These are phyloP conservation scores for Aotus griseimembra DNA, from an alignment of 2,797 vertebrate species.

Conservation along the genomic window DNA sequence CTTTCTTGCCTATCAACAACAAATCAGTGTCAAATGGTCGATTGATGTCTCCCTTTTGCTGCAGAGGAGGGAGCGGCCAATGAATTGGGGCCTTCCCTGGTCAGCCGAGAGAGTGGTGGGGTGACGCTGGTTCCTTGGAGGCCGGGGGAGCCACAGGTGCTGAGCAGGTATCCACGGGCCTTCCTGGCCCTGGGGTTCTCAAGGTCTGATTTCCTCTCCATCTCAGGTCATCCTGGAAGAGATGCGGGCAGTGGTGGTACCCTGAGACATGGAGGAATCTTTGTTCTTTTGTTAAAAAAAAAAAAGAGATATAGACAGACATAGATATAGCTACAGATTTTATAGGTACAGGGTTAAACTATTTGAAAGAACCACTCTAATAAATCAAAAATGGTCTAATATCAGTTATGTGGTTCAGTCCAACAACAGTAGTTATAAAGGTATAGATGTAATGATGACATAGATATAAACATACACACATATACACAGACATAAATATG, in stretches of 20 bases:
- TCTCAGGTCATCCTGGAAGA: background rate
- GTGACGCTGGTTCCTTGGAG: background rate
- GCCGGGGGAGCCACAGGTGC: background rate
- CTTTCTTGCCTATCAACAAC: background rate
- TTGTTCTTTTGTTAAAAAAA: background rate
- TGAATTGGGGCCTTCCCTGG: background rate
- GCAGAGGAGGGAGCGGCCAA: accelerated
- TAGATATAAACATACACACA: background rate
- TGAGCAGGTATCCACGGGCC: accelerated
- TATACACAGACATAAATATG: background rate
- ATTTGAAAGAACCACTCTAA: background rate
- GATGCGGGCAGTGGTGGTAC: too few species aligned
- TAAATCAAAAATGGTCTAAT: background rate
- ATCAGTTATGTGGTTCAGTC: background rate
- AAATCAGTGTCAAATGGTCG: background rate
- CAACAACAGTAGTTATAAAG: background rate
- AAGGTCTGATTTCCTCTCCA: background rate
- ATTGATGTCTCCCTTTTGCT: background rate
- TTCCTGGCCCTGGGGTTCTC: too few species aligned
- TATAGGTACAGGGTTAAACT: background rate
- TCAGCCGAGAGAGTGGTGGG: background rate
- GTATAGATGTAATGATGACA: too few species aligned
- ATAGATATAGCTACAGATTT: background rate
- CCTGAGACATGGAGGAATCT: background rate
- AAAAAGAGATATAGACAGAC: background rate